Percentiles rank a stretch among this genome's conserved stretches.
Conservation (phyloP, 2,797 vertebrate genomes). For the Mus caroli region DNA sequence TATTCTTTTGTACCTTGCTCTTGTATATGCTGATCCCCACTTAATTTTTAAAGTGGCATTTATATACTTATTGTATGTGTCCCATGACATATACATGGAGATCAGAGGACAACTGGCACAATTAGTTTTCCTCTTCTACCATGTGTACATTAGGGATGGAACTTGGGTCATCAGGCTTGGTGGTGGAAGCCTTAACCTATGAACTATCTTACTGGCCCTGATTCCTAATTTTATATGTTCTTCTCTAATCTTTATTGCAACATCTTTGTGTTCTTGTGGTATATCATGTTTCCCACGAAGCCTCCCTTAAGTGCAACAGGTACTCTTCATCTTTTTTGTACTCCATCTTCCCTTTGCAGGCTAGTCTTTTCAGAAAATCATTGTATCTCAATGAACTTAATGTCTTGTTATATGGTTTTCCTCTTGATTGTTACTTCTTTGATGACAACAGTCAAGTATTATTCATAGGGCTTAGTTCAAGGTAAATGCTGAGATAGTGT, state of each 20-base stretch:
- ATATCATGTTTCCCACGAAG: not conserved
- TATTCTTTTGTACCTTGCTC: not conserved
- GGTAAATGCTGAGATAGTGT: not conserved
- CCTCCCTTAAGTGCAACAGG: not conserved
- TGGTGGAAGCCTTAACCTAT: not conserved
- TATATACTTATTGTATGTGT: not conserved
- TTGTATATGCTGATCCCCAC: not conserved
- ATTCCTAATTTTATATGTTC: not conserved
- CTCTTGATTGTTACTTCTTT: not conserved
- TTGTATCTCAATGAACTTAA: not conserved
- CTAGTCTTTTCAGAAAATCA: not conserved
- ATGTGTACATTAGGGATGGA: not conserved
- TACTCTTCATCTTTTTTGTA: not conserved
- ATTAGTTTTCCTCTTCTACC: not conserved
- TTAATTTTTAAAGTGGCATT: not conserved
- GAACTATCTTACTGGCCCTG: not conserved
- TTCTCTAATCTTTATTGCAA: not conserved
- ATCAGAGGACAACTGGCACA: not conserved
- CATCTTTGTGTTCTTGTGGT: not conserved
- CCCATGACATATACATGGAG: not conserved
- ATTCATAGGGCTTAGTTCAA: not conserved
- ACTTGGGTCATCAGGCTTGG: not conserved
- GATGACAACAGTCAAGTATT: slow-evolving; percentile 15
- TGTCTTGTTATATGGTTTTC: not conserved
- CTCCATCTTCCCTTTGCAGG: not conserved